Evolutionary conservation across 64 coral and sea anemone genomes (phyloP).

Genomic region (Montipora sp.): DNA sequence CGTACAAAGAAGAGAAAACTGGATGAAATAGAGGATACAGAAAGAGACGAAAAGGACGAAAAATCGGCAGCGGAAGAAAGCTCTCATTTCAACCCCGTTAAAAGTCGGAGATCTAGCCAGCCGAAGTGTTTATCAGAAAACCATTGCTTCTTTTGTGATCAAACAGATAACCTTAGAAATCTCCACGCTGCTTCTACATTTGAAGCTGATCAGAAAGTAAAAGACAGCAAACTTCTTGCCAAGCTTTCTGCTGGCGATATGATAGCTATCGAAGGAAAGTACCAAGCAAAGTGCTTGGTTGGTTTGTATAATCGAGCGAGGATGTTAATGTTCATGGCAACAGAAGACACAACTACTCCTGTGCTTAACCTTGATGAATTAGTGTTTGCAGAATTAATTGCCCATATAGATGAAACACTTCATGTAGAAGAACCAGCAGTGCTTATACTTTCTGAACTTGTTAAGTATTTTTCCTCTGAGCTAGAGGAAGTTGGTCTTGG

Average conservation of each 20-base stretch:
- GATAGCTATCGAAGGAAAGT: slow-evolving; percentile 31
- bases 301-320: slow-evolving; percentile 57
- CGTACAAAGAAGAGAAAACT: not conserved
- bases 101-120: slow-evolving; percentile 30
- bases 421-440: slow-evolving; percentile 46
- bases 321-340: slow-evolving; percentile 12
- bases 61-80: not conserved
- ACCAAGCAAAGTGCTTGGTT: slow-evolving; percentile 58
- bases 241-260: slow-evolving; percentile 73
- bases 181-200: no score
- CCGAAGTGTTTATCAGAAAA: not conserved
- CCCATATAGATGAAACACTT: slow-evolving; percentile 68
- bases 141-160: slow-evolving; percentile 73
- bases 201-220: not conserved
- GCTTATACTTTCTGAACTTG: not conserved
- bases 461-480: not conserved
- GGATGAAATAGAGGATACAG: slow-evolving; percentile 20
- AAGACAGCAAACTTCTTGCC: slow-evolving; percentile 73
- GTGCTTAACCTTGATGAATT: slow-evolving; percentile 45
- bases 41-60: slow-evolving; percentile 39
- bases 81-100: slow-evolving; percentile 9
- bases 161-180: slow-evolving; percentile 1
- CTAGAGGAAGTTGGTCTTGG: no score
- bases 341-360: slow-evolving; percentile 25
- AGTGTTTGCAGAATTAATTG: slow-evolving; percentile 75